Percentiles rank a stretch among this genome's conserved stretches.
Evolutionary conservation across 2,888 invertebrate genomes (phyloP).

Genomic region (Strigamia maritima): DNA sequence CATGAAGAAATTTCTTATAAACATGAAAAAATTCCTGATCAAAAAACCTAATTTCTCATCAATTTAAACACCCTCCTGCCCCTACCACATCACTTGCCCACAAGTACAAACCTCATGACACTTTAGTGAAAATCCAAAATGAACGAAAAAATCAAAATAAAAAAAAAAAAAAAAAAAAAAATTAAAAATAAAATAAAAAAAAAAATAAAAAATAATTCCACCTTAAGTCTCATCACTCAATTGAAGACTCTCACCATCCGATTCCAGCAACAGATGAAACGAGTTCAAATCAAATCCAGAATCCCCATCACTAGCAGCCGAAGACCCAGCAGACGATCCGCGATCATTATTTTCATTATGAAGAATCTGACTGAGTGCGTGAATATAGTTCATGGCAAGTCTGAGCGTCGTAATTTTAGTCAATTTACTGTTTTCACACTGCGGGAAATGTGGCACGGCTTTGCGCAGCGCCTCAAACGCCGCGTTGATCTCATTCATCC

Average conservation of each 20-base stretch:
- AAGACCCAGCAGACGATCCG: constrained; percentile 17
- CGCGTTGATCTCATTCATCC: constrained; percentile 86
- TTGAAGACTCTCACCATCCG: constrained; percentile 60
- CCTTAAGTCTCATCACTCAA: constrained; percentile 38
- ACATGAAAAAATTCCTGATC: no score
- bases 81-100: no score
- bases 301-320: constrained; percentile 21
- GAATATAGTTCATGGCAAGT: constrained; percentile 82
- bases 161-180: not conserved
- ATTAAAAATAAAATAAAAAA: not conserved
- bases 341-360: not conserved
- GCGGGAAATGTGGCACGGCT: constrained; percentile 63
- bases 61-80: no score
- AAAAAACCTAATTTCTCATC: no score
- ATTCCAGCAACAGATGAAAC: constrained; percentile 58
- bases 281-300: constrained; percentile 46
- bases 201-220: not conserved
- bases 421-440: constrained; percentile 63
- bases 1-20: no score
- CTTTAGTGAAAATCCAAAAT: not conserved
- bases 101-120: not conserved
- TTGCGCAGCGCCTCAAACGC: constrained; percentile 78
- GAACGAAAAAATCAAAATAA: no score
- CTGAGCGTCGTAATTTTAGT: constrained; percentile 86
- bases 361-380: constrained; percentile 65